Evolutionary conservation across 2,888 invertebrate genomes (phyloP).

Genomic region (Cremastinae sp.): DNA sequence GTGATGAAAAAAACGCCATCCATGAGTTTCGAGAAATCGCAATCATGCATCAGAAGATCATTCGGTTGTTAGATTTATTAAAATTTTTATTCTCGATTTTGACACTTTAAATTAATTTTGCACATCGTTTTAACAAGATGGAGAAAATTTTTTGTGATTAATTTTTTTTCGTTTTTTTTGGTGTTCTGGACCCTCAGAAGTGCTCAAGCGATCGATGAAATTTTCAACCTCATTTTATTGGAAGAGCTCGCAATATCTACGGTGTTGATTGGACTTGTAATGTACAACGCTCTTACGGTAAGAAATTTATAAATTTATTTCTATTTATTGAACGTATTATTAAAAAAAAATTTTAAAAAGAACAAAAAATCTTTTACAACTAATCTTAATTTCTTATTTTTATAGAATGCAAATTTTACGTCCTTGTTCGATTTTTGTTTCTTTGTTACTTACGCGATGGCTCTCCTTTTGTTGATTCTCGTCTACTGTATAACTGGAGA

Average conservation of each 20-base stretch:
- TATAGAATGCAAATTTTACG: neutral
- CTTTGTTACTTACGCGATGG: neutral
- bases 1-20: neutral
- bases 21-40: slow-evolving; percentile 44
- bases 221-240: slow-evolving; percentile 9
- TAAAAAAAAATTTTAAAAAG: too few species aligned
- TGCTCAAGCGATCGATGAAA: slow-evolving; percentile 9
- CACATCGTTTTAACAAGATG: too few species aligned
- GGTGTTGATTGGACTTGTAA: slow-evolving; percentile 17
- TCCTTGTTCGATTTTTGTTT: neutral
- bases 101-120: too few species aligned
- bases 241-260: neutral
- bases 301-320: neutral
- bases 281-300: slow-evolving; percentile 21
- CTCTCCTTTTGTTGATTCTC: slow-evolving; percentile 7
- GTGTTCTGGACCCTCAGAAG: too few species aligned
- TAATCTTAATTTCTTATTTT: neutral
- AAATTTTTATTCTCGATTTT: too few species aligned
- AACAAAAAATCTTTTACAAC: too few species aligned
- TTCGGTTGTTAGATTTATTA: too few species aligned
- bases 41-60: slow-evolving; percentile 36
- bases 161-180: too few species aligned
- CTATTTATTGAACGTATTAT: too few species aligned
- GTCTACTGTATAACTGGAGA: neutral
- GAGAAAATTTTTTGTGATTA: too few species aligned